Base-by-base conservation (phyloP, 2,888 invertebrate genomes). In the Pyrocoelia pectoralis region DNA sequence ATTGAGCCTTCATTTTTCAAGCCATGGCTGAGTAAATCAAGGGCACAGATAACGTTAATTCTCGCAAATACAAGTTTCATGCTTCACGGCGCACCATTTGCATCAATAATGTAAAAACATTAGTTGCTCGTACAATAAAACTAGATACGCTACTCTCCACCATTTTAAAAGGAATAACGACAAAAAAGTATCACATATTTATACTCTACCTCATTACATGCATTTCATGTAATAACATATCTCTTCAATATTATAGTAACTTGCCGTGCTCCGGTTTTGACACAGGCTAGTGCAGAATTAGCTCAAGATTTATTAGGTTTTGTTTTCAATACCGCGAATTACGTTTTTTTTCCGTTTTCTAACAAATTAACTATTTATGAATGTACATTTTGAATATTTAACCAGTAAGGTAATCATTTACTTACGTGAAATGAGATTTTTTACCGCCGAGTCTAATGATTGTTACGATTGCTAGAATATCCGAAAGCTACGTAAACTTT, bases 51-150 rank as follows among this genome's bases (percentile, higher is more conserved):
- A 54, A 33, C 33, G 33, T 33, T 33, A 33, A 33, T 33, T 10
- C 33, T 41, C 38, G 53, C 53, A 54, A 19, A 54, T 54, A 40
- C 13, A 13, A 54, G 53, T 54, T 54, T 54, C 53, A 54, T 14
- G 53, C 53, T 40, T 19, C 40, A 54, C 19, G 41, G 53, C 53
- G 24, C 53, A 54, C 53, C 41, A 54, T 54, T 54, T 54, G 53
- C 53, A 54, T 54, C 53, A 54, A 33, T 54, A 54, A 54, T 33
- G 33, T 33, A 33, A 33, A 33, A 33, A 33, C 33, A 33, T 33
- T 33, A 33, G 9, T 33, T 33, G 24, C 24, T 24, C 10, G 9
- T 33, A 33, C 8, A 33, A 33, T 33, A 33, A 33, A 33, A 33
- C 33, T 33, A 33, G 33, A 33, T 33, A 33, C 33, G 33, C 33